These are phyloP conservation scores for Ephialtes manifestator DNA, from an alignment of 2,888 invertebrate species.

Conservation along the genomic window DNA sequence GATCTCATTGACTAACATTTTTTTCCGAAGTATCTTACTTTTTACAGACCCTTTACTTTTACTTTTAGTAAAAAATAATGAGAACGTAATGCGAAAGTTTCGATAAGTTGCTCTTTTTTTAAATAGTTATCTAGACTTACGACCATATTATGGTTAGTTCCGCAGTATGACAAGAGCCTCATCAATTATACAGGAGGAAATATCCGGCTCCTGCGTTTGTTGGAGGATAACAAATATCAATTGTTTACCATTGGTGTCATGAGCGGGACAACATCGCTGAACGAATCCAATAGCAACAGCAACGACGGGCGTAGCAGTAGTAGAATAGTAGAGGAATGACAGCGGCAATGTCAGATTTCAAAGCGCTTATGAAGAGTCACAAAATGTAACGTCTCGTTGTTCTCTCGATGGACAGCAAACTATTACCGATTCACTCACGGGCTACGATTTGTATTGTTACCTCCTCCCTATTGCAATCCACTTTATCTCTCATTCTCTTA, in stretches of 20 bases:
- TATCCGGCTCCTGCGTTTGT: conserved; percentile 66
- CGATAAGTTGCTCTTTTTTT: too few relatives aligned
- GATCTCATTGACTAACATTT: too few relatives aligned
- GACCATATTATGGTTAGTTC: conserved; percentile 42
- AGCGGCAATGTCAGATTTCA: conserved; percentile 23
- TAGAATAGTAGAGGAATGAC: conserved; percentile 2
- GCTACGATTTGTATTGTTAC: conserved; percentile 32
- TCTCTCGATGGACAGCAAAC: conserved; percentile 40
- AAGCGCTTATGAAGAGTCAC: conserved; percentile 22
- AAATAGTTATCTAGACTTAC: conserved; percentile 60
- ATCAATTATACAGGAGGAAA: conserved; percentile 79
- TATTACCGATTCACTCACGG: conserved; percentile 64
- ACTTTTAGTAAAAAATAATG: too few relatives aligned
- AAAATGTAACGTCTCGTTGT: conserved; percentile 50
- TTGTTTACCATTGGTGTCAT: conserved; percentile 55
- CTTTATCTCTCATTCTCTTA: not conserved
- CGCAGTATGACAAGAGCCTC: conserved; percentile 72
- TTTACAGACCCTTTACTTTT: too few relatives aligned
- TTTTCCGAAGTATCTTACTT: too few relatives aligned
- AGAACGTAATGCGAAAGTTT: too few relatives aligned
- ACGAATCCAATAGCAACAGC: conserved; percentile 50
- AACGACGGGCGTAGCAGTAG: not conserved
- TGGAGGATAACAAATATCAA: conserved; percentile 47
- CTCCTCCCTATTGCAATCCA: not conserved
- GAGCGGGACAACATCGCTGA: conserved; percentile 48